Conservation (phyloP, 2,797 vertebrate genomes). For the Propithecus deckenii region DNA sequence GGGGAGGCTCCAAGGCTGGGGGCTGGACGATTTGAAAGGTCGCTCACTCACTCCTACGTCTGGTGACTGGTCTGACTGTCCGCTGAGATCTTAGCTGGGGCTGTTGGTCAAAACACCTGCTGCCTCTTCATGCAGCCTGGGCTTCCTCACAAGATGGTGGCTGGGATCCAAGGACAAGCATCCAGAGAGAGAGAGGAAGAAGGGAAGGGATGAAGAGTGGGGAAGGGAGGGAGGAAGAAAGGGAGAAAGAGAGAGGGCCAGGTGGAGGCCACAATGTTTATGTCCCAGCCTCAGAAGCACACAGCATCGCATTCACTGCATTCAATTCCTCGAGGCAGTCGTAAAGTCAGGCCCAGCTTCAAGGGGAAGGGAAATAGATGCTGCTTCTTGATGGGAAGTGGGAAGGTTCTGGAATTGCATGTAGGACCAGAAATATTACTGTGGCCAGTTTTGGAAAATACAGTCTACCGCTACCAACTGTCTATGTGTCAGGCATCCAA, state of each 20-base stretch:
- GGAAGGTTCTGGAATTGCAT: not conserved
- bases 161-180: not conserved
- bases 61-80: not conserved
- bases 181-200: not conserved
- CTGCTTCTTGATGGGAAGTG: not conserved
- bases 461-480: not conserved
- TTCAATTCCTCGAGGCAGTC: not conserved
- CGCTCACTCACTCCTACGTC: not conserved
- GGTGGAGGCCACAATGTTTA: not conserved
- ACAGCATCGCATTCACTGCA: not conserved
- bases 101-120: not conserved
- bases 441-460: not conserved
- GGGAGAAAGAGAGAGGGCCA: not conserved
- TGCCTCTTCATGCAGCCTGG: not conserved
- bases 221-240: not conserved
- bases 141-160: not conserved
- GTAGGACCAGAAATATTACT: not conserved
- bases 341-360: not conserved
- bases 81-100: not conserved
- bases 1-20: not conserved
- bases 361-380: not conserved
- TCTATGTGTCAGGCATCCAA: not conserved
- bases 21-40: not conserved
- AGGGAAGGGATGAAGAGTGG: not conserved
- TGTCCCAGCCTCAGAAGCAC: not conserved